These are phyloP conservation scores for Phocoena phocoena DNA, from an alignment of 2,113 vertebrate species.

Conservation along the genomic window DNA sequence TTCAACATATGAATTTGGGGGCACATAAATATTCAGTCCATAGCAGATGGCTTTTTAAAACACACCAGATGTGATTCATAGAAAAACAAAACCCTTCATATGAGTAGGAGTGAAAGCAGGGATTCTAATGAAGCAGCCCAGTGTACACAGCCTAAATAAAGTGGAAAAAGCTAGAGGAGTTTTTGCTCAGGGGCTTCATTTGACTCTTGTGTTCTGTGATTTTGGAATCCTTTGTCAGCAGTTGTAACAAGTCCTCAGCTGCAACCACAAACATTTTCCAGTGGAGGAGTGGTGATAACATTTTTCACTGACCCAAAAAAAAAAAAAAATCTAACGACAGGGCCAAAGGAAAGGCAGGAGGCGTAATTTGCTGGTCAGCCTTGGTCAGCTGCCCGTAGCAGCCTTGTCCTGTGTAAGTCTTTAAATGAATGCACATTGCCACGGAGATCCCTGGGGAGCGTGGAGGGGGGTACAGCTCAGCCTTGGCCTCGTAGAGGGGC, in stretches of 20 bases:
- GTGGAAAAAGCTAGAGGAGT: not conserved
- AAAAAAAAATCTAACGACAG: constrained; percentile 14
- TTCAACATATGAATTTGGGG: not conserved
- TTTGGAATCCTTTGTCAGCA: constrained; percentile 57
- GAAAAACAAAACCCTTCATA: not conserved
- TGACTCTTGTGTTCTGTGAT: not conserved
- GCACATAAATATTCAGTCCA: not conserved
- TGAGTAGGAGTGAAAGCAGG: constrained; percentile 38
- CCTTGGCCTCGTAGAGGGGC: not conserved
- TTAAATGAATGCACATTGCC: not conserved
- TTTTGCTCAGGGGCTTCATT: not conserved
- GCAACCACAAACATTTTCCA: constrained; percentile 49
- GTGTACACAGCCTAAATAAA: not conserved
- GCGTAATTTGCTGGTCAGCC: not conserved
- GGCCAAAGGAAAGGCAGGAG: constrained; percentile 31
- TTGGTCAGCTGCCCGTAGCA: constrained; percentile 5
- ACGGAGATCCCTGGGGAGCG: not conserved
- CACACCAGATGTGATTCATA: constrained; percentile 48
- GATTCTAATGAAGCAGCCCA: not conserved
- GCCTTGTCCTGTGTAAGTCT: not conserved
- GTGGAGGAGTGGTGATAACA: constrained; percentile 43
- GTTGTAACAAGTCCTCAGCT: not conserved
- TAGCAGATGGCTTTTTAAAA: constrained; percentile 40
- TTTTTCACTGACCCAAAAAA: constrained; percentile 51
- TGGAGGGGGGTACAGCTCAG: accelerated